Conservation (phyloP, 1,140 invertebrate species). For the Papilio xuthus region DNA sequence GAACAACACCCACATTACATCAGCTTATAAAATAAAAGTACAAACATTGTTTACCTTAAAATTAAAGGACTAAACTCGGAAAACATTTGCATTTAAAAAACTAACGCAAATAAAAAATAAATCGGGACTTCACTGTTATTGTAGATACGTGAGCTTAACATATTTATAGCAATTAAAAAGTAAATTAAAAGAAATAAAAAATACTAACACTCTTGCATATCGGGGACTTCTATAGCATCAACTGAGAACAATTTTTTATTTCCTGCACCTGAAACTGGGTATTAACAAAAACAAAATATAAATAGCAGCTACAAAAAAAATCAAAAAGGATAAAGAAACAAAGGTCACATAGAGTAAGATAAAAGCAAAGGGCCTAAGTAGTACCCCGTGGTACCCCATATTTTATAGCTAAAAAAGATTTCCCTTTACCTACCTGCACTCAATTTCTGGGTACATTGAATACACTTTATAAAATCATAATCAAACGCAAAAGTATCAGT, state of each 20-base stretch:
- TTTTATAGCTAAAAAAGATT: not conserved
- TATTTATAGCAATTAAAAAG: slow-evolving; percentile 35
- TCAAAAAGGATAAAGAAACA: slow-evolving; percentile 42
- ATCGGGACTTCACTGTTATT: not conserved
- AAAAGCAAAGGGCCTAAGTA: not conserved
- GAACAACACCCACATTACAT: not conserved
- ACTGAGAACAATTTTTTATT: slow-evolving; percentile 71
- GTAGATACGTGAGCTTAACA: not conserved
- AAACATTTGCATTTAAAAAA: not conserved
- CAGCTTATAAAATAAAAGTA: not conserved
- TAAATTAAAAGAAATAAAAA: slow-evolving; percentile 54
- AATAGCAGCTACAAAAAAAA: slow-evolving; percentile 59
- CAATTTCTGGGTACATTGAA: not conserved
- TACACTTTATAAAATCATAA: not conserved
- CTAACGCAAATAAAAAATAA: not conserved
- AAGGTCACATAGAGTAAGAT: not conserved
- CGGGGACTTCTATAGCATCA: slow-evolving; percentile 73
- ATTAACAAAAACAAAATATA: slow-evolving; percentile 58
- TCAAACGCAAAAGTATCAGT: not conserved
- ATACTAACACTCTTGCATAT: slow-evolving; percentile 78
- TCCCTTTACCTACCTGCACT: not conserved
- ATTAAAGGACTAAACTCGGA: not conserved
- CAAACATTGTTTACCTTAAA: not conserved
- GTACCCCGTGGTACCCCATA: slow-evolving; percentile 7
- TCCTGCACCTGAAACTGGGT: slow-evolving; percentile 66